Percentiles rank a stretch among this genome's conserved stretches.
Conservation (phyloP, 2,113 vertebrate species). For the Solea solea region DNA sequence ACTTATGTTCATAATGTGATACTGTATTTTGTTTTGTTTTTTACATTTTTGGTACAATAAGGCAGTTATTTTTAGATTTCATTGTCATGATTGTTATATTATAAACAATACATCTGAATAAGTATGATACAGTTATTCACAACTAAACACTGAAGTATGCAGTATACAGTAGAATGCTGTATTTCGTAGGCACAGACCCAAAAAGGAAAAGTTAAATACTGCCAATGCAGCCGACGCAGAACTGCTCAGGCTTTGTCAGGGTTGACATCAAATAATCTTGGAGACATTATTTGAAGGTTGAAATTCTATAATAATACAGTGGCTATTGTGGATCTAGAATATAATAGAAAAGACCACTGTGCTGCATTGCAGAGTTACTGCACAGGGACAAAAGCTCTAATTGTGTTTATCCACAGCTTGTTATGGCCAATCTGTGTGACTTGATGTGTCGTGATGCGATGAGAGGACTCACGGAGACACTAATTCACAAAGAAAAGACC, state of each 20-base stretch:
- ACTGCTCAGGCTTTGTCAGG: no score
- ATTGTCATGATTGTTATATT: not conserved
- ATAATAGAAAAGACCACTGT: constrained; percentile 11
- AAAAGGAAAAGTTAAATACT: no score
- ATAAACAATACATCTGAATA: not conserved
- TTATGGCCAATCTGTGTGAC: constrained; percentile 18
- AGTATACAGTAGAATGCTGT: no score
- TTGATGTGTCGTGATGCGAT: constrained; percentile 5
- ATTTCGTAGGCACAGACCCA: no score
- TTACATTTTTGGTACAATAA: constrained; percentile 15
- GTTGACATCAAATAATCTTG: no score
- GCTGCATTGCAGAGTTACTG: not conserved
- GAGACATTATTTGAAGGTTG: no score
- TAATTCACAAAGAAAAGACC: constrained; percentile 13
- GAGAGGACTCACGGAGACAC: constrained; percentile 19
- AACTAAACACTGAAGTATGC: no score
- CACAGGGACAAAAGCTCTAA: constrained; percentile 14
- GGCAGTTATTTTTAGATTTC: constrained; percentile 8
- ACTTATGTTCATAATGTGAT: constrained; percentile 17
- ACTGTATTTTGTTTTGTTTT: not conserved
- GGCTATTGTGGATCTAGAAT: no score
- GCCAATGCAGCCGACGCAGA: no score
- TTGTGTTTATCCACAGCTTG: constrained; percentile 34
- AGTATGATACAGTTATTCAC: not conserved
- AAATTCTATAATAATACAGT: no score